phyloP scores from a whole-genome alignment of 1,140 invertebrate genomes.

The Bathynomus jamesi region DNA sequence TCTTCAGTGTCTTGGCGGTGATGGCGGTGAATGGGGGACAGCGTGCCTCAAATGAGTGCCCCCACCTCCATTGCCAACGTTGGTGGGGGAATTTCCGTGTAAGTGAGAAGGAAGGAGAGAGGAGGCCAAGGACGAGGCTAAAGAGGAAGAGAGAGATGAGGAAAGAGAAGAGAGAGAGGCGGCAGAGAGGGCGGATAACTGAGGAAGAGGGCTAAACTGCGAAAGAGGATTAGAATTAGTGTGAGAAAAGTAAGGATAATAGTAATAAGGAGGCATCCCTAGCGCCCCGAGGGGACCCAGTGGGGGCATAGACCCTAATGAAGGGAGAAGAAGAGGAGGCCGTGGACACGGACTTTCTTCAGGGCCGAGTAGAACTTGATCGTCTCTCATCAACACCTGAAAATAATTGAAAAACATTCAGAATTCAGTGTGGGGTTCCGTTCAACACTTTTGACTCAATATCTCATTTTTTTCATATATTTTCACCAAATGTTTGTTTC shows the following conservation, averaged over 20 bases:
- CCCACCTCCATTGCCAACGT: neutral
- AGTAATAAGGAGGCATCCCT: constrained; percentile 12
- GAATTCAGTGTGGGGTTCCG: neutral
- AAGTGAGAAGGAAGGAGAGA: constrained; percentile 1
- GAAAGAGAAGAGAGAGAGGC: neutral
- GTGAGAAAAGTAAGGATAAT: constrained; percentile 9
- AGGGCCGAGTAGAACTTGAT: constrained; percentile 7
- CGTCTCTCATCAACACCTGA: constrained; percentile 12
- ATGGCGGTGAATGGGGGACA: constrained; percentile 6
- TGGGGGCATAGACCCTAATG: constrained; percentile 8
- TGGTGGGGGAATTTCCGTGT: neutral
- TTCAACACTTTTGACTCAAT: neutral
- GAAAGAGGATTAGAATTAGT: neutral
- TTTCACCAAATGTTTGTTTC: neutral
- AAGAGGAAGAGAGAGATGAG: constrained; percentile 5
- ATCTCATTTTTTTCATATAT: neutral
- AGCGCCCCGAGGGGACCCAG: constrained; percentile 9
- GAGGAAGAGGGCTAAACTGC: neutral
- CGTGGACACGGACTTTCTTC: neutral
- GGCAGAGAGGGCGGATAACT: neutral
- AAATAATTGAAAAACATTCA: neutral
- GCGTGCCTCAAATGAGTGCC: neutral
- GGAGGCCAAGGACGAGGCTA: neutral
- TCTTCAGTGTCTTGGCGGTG: constrained; percentile 5
- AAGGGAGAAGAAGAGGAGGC: constrained; percentile 15